A percentile compares a stretch with the other conserved stretches of the same genome.
Conservation (phyloP, 2,113 vertebrate genomes). For the Capreolus pygargus region DNA sequence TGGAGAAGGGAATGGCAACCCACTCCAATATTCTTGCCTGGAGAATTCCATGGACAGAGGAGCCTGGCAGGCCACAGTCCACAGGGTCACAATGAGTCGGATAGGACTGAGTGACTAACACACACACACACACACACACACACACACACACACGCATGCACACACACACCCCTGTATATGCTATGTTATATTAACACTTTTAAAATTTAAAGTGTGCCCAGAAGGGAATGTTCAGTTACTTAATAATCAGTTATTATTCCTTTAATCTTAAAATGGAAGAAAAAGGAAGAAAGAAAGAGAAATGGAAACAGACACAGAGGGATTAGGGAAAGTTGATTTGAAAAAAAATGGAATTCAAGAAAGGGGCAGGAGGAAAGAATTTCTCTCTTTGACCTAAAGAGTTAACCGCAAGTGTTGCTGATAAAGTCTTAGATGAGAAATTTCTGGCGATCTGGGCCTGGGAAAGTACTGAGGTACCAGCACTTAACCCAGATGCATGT, state of each 20-base stretch:
- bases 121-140: background rate
- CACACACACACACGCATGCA: background rate
- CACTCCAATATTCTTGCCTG: background rate
- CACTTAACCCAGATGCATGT: background rate
- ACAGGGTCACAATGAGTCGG: background rate
- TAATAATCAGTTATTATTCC: background rate
- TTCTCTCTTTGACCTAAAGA: background rate
- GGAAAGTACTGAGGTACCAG: background rate
- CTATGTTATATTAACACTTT: background rate
- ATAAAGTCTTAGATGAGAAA: background rate
- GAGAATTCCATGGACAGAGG: background rate
- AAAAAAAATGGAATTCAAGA: background rate
- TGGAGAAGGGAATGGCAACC: background rate
- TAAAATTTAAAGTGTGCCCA: background rate
- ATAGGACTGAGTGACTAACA: background rate
- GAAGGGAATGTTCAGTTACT: background rate
- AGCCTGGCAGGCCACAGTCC: background rate
- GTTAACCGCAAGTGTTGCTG: background rate
- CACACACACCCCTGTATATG: background rate
- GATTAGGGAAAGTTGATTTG: background rate
- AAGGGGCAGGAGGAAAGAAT: background rate
- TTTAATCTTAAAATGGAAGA: background rate
- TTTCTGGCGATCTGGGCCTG: background rate
- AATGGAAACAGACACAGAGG: background rate
- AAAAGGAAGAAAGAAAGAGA: background rate